phyloP scores from a whole-genome alignment of 2,888 invertebrate genomes.

The Perizoma flavofasciatum region DNA sequence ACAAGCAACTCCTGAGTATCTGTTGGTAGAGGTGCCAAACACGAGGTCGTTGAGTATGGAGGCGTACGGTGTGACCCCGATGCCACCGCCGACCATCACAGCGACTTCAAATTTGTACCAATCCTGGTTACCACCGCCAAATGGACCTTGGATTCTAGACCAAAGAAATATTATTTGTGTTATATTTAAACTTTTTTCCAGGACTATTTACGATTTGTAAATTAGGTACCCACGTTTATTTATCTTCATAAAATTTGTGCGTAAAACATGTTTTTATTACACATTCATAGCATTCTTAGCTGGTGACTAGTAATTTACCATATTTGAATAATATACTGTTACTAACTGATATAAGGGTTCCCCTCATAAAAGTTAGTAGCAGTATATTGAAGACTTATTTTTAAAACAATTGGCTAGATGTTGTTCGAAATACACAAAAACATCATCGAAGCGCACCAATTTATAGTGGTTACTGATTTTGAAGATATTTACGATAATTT shows the following conservation, averaged over 20 bases:
- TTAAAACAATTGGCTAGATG: not conserved
- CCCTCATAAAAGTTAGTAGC: too few relatives aligned
- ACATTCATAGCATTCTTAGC: too few relatives aligned
- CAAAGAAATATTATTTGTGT: slow-evolving; percentile 6
- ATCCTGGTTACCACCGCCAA: slow-evolving; percentile 98
- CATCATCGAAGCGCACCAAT: not conserved
- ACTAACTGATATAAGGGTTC: too few relatives aligned
- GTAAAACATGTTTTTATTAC: too few relatives aligned
- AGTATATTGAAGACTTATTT: not conserved
- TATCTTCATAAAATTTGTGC: too few relatives aligned
- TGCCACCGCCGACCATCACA: slow-evolving; percentile 98
- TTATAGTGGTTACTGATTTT: slow-evolving; percentile 20
- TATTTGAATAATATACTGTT: too few relatives aligned
- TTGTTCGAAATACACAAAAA: not conserved
- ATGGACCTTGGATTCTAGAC: slow-evolving; percentile 94
- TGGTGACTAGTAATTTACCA: too few relatives aligned
- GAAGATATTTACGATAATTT: slow-evolving; percentile 30
- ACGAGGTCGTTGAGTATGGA: slow-evolving; percentile 98
- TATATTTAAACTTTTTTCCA: too few relatives aligned
- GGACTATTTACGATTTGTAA: too few relatives aligned
- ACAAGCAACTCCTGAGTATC: slow-evolving; percentile 98
- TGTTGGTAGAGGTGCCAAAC: slow-evolving; percentile 97
- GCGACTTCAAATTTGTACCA: slow-evolving; percentile 99
- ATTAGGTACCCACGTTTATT: too few relatives aligned
- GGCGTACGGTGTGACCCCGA: slow-evolving; percentile 98